Conservation (phyloP, 1,140 invertebrate species). For the Drosophila leontia region DNA sequence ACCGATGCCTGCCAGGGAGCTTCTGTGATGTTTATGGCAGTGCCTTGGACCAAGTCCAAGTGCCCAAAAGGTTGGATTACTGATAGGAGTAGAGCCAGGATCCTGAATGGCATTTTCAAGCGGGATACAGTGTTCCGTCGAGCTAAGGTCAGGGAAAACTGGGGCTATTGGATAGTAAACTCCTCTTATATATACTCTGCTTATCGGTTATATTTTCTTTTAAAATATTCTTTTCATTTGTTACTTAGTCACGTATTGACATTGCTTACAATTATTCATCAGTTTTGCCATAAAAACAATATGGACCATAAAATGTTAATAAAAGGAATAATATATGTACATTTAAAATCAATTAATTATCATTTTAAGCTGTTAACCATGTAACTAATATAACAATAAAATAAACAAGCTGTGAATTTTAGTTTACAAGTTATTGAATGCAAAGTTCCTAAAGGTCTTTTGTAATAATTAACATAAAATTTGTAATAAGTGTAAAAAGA, state of each 20-base stretch:
- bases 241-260: neutral
- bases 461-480: slow-evolving; percentile 8
- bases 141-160: neutral
- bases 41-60: too few relatives aligned
- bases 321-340: neutral
- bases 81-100: neutral
- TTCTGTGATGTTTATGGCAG: neutral
- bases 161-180: too few relatives aligned
- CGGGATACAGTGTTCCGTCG: neutral
- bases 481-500: neutral
- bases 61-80: neutral
- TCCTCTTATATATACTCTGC: neutral
- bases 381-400: neutral
- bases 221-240: neutral
- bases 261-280: neutral
- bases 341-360: neutral
- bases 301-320: neutral
- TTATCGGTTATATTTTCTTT: neutral
- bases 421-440: neutral
- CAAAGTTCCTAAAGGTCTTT: neutral
- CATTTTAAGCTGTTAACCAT: neutral
- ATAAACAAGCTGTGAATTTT: neutral
- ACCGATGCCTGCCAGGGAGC: slow-evolving; percentile 26
- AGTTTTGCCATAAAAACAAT: neutral
- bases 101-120: slow-evolving; percentile 3